A percentile compares a stretch with the other conserved stretches of the same genome.
Conservation (phyloP, 1,140 invertebrate genomes). For the Zaprionus inermis region DNA sequence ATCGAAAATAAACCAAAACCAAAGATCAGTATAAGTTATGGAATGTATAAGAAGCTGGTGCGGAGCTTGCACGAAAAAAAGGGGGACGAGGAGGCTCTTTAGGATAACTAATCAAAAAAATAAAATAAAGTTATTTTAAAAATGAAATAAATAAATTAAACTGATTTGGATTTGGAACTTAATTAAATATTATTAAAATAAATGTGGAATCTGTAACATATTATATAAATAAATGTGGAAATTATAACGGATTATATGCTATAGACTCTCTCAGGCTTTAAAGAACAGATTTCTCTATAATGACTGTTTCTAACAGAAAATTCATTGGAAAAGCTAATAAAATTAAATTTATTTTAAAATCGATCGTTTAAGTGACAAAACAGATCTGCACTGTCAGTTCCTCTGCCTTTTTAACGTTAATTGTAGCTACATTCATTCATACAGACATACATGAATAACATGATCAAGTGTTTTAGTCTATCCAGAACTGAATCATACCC, state of each 20-base stretch:
- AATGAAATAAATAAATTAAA: no score
- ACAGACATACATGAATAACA: not conserved
- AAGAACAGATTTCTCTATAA: no score
- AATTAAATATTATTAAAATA: no score
- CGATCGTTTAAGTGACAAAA: not conserved
- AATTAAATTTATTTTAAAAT: not conserved
- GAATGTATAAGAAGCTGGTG: not conserved
- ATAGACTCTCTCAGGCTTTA: no score
- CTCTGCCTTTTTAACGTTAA: not conserved
- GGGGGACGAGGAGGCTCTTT: not conserved
- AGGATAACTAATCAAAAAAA: not conserved
- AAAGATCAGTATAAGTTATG: not conserved
- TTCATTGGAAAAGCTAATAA: not conserved
- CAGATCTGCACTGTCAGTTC: not conserved
- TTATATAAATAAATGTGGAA: no score
- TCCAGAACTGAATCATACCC: not conserved
- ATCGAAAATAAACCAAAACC: not conserved
- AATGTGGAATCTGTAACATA: no score
- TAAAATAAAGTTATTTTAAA: not conserved
- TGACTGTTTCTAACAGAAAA: not conserved
- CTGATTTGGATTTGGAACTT: no score
- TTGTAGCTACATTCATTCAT: not conserved
- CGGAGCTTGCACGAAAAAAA: not conserved
- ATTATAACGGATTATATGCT: not conserved
- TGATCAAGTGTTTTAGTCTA: not conserved